Conservation (phyloP, 64 coral and sea anemone species). For the Montipora cactus region DNA sequence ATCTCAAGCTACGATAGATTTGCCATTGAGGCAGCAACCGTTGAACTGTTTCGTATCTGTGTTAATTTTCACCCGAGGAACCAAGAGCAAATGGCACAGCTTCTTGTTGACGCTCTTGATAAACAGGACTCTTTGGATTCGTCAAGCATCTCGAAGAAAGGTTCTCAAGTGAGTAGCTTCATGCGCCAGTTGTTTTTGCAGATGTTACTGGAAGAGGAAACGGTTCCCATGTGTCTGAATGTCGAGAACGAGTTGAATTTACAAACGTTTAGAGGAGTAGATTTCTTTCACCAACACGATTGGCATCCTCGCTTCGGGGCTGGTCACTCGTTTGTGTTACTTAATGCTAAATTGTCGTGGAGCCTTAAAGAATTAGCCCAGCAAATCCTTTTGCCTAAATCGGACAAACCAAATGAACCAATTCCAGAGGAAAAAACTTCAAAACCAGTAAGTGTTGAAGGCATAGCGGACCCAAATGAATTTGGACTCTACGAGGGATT, state of each 20-base stretch:
- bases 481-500: constrained; percentile 66
- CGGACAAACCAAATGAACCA: constrained; percentile 15
- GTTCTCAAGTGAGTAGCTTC: constrained; percentile 73
- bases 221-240: constrained; percentile 69
- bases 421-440: background rate
- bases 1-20: constrained; percentile 47
- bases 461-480: constrained; percentile 37
- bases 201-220: constrained; percentile 85
- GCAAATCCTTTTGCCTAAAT: constrained; percentile 42
- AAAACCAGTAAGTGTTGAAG: constrained; percentile 21
- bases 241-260: constrained; percentile 55
- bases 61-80: constrained; percentile 78
- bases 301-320: constrained; percentile 98
- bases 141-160: background rate
- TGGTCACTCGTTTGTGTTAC: constrained; percentile 70
- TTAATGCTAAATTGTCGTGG: constrained; percentile 69
- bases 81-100: constrained; percentile 70
- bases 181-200: constrained; percentile 87
- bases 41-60: constrained; percentile 74
- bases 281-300: constrained; percentile 75
- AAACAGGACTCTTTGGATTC: background rate
- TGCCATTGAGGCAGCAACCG: constrained; percentile 76
- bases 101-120: constrained; percentile 78
- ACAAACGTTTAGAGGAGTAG: constrained; percentile 32
- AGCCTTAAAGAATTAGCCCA: constrained; percentile 63